These are phyloP conservation scores for Drosophila testacea DNA, from an alignment of 2,888 invertebrate genomes.

Conservation along the genomic window DNA sequence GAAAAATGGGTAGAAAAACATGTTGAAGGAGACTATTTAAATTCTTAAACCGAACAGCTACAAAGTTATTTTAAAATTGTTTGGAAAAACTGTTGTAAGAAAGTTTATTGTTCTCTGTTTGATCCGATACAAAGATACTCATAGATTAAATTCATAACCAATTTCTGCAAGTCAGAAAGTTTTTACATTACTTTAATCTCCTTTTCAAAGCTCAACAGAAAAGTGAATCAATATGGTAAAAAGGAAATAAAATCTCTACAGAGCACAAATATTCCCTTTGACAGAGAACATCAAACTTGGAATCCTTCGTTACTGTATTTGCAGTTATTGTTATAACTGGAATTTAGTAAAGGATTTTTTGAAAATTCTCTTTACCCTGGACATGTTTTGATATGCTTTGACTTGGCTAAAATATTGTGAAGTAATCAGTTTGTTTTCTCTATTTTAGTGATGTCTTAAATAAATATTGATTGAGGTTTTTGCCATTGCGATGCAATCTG, in stretches of 20 bases:
- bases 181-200: not conserved
- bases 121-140: no score
- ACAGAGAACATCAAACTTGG: not conserved
- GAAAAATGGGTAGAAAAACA: no score
- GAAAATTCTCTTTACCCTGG: not conserved
- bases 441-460: not conserved
- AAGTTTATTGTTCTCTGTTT: no score
- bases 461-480: constrained; percentile 5
- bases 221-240: not conserved
- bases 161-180: not conserved
- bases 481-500: not conserved
- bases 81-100: no score
- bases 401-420: not conserved
- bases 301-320: not conserved
- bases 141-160: no score
- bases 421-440: constrained; percentile 4
- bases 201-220: not conserved
- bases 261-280: not conserved
- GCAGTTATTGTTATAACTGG: not conserved
- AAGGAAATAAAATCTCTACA: not conserved
- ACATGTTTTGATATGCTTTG: not conserved
- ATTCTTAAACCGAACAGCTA: no score
- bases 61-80: no score
- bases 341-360: not conserved
- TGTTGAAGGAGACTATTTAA: no score